Percentiles rank a stretch among this genome's conserved stretches.
Evolutionary conservation across 30 jellyfish, hydroid and myxozoan genomes (phyloP).

Genomic region (Turritopsis dohrnii): DNA sequence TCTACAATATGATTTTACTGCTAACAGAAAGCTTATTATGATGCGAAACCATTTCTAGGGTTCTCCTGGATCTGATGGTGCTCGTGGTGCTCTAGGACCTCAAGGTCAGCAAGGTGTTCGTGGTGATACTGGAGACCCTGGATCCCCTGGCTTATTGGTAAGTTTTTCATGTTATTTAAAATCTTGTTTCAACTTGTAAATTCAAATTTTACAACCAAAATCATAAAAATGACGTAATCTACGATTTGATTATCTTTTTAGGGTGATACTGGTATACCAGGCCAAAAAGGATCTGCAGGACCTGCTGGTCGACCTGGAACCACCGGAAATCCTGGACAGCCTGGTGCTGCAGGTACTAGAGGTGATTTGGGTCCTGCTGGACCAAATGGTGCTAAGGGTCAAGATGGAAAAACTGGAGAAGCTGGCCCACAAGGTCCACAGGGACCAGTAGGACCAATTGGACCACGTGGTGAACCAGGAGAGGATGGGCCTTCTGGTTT

Average conservation of each 20-base stretch:
- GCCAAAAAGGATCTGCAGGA: conserved; percentile 28
- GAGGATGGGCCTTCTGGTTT: conserved; percentile 34
- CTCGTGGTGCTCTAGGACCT: conserved; percentile 19
- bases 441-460: conserved; percentile 32
- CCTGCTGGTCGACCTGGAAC: conserved; percentile 17
- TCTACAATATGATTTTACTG: neutral
- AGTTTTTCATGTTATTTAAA: neutral
- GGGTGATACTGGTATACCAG: conserved; percentile 13
- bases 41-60: neutral
- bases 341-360: conserved; percentile 18
- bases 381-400: conserved; percentile 28
- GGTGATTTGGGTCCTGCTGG: conserved; percentile 20
- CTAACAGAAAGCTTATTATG: neutral
- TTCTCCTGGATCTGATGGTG: neutral
- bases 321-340: conserved; percentile 11
- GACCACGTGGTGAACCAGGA: conserved; percentile 31
- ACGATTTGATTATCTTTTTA: neutral
- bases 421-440: conserved; percentile 22
- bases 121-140: conserved; percentile 35
- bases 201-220: neutral
- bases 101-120: conserved; percentile 27
- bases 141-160: conserved; percentile 30
- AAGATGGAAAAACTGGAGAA: conserved; percentile 42
- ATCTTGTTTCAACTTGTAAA: neutral
- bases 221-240: too few species aligned